Base-by-base conservation (phyloP, 2,888 invertebrate species). In the Nowickia ferox region DNA sequence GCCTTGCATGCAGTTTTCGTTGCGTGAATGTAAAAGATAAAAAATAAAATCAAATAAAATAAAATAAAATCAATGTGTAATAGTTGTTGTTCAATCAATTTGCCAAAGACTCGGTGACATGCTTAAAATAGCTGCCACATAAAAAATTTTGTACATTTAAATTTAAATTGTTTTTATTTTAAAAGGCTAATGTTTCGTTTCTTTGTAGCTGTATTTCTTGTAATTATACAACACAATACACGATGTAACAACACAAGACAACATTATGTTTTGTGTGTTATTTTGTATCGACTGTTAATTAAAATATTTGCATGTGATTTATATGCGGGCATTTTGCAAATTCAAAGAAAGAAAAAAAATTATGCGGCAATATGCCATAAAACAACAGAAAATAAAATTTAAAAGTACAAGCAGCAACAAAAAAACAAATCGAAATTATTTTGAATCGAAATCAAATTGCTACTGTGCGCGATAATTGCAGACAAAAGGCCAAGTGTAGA, bases 41-140 rank as follows among this genome's bases (percentile, higher is more conserved):
- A 44, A 17, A 57, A 75, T 30, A 5, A 30, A 30, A 30, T 30
- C 30, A 75, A 44, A n/a, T n/a, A 44, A 17, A 57, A 75, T 30
- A 5, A 30, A 30, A 30, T 30, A 5, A 75, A 44, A 61, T 68
- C 59, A 63, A 57, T 69, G 48, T 44, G 59, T 66, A 74, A 68
- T 55, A 72, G 55, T 76, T 87, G 87, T 87, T 87, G 87, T 83
- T 87, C 84, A 82, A 87, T 87, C 87, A 87, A 87, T 87, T 87
- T 87, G 87, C 87, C 87, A 87, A 87, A 82, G 84, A 74, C 87
- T 42, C 63, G 74, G 80, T 87, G 87, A 87, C 86, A 86, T 86
- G 87, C 81, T 87, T 71, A 82, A 87, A 87, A 87, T 87, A 87
- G 84, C 75, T 53, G 72, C 75, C 66, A 76, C 63, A 74, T 75